Conservation (phyloP, 2,888 invertebrate species). For the Lepidocyrtinus sp. region DNA sequence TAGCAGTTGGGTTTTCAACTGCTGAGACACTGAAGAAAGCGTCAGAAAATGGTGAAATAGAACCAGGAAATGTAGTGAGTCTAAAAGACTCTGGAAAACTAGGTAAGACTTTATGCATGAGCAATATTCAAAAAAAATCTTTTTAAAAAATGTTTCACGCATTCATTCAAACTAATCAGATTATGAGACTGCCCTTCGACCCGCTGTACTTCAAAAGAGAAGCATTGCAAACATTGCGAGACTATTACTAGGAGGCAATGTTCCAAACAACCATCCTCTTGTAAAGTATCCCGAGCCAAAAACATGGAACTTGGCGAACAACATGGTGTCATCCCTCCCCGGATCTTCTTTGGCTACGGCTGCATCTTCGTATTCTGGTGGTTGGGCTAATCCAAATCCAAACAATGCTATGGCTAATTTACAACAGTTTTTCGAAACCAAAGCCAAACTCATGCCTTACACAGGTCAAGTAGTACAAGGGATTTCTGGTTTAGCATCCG, state of each 20-base stretch:
- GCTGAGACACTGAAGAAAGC: constrained; percentile 49
- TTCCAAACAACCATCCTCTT: constrained; percentile 69
- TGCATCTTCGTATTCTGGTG: constrained; percentile 11
- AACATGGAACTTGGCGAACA: constrained; percentile 58
- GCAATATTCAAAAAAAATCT: background rate
- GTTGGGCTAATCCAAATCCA: constrained; percentile 34
- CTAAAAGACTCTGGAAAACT: constrained; percentile 30
- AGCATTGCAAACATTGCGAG: constrained; percentile 68
- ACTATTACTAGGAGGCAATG: constrained; percentile 69
- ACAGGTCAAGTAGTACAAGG: constrained; percentile 63
- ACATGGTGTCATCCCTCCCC: constrained; percentile 67
- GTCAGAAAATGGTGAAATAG: constrained; percentile 3
- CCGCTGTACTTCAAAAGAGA: constrained; percentile 57
- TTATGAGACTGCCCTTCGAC: constrained; percentile 52
- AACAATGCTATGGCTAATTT: constrained; percentile 36
- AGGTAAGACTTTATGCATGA: no score
- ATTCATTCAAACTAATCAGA: constrained; percentile 12
- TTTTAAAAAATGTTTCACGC: background rate
- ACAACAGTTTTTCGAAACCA: constrained; percentile 57
- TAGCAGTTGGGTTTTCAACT: constrained; percentile 58
- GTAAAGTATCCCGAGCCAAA: constrained; percentile 68
- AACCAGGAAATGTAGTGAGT: background rate
- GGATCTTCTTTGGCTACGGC: constrained; percentile 23
- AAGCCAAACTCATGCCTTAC: constrained; percentile 61
- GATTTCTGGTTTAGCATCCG: constrained; percentile 59